A percentile compares a stretch with the other conserved stretches of the same genome.
phyloP scores from a whole-genome alignment of 1,140 invertebrate species.

The Odontomachus brunneus region DNA sequence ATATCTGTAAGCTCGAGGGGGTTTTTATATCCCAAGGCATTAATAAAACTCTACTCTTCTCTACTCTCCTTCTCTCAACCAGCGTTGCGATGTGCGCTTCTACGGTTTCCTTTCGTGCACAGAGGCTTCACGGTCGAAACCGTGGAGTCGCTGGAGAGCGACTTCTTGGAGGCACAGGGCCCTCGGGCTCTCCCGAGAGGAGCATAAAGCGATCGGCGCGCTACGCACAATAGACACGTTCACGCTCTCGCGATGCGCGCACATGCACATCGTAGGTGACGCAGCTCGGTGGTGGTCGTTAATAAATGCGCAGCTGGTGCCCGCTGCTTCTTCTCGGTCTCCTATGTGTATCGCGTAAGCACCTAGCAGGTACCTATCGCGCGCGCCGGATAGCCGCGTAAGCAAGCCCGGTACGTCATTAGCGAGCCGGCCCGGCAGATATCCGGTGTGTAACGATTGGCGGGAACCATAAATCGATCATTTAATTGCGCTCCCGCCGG shows the following conservation, averaged over 20 bases:
- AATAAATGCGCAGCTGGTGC: slow-evolving; percentile 43
- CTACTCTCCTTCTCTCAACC: too few species aligned
- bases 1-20: too few species aligned
- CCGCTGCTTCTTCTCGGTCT: neutral
- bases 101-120: too few species aligned
- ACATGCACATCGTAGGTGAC: neutral
- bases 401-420: slow-evolving; percentile 72
- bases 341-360: slow-evolving; percentile 18
- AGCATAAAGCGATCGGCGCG: neutral
- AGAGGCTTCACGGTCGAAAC: neutral
- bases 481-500: slow-evolving; percentile 78
- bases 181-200: neutral
- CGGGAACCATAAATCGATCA: slow-evolving; percentile 81
- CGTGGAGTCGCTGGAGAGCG: neutral
- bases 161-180: neutral
- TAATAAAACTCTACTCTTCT: too few species aligned
- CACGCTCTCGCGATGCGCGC: slow-evolving; percentile 1
- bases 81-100: too few species aligned
- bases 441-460: slow-evolving; percentile 77
- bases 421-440: slow-evolving; percentile 67
- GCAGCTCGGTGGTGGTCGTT: slow-evolving; percentile 20
- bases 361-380: slow-evolving; percentile 8
- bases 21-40: too few species aligned
- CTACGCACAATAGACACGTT: slow-evolving; percentile 50
- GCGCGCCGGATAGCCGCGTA: too few species aligned